Evolutionary conservation across 2,113 vertebrate genomes (phyloP).

Genomic region (Gobio gobio): DNA sequence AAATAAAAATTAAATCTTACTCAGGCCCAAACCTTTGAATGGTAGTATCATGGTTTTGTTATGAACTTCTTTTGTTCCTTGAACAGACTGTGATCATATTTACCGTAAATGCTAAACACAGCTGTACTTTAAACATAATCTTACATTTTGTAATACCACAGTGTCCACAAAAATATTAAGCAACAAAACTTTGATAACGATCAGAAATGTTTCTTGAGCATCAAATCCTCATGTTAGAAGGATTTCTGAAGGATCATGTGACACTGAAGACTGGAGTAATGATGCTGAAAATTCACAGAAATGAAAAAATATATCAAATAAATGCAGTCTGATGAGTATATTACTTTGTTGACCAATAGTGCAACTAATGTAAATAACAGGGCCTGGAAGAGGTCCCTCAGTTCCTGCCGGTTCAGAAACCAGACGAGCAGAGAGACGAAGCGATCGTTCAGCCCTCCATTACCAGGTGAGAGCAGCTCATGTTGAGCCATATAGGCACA

Average conservation of each 20-base stretch:
- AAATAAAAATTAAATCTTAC: too few species aligned
- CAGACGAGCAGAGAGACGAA: slow-evolving; percentile 59
- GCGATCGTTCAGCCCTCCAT: slow-evolving; percentile 61
- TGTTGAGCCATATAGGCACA: neutral
- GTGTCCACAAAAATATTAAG: too few species aligned
- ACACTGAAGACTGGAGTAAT: neutral
- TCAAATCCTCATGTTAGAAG: neutral
- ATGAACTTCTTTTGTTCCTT: too few species aligned
- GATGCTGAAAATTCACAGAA: neutral
- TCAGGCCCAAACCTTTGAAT: too few species aligned
- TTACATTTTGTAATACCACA: too few species aligned
- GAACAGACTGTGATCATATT: too few species aligned
- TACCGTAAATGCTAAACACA: too few species aligned
- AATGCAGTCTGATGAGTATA: too few species aligned
- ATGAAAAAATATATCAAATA: neutral
- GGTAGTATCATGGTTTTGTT: neutral
- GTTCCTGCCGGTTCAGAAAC: slow-evolving; percentile 74
- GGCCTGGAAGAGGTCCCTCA: slow-evolving; percentile 69
- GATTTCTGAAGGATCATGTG: neutral
- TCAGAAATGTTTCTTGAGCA: too few species aligned
- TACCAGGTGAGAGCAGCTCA: slow-evolving; percentile 60
- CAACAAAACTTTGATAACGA: too few species aligned
- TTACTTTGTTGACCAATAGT: too few species aligned
- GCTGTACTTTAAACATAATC: too few species aligned
- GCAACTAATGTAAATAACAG: slow-evolving; percentile 58